phyloP scores from a whole-genome alignment of 2,113 vertebrate species.

The Corythoichthys haematopterus region DNA sequence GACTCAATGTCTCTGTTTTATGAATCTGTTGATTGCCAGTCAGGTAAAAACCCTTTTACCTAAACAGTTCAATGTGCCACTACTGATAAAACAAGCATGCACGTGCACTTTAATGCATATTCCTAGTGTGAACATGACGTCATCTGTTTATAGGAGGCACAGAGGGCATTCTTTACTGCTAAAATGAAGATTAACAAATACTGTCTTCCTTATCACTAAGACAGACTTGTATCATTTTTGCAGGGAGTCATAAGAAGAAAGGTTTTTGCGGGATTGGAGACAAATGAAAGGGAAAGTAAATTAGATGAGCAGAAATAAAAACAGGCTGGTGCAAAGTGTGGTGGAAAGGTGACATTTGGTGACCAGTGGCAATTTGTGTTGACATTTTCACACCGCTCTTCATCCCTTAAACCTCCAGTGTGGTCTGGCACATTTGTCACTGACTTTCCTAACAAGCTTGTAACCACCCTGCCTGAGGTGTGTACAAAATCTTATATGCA shows the following conservation, averaged over 20 bases:
- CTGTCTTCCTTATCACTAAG: neutral
- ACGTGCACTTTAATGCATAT: too few species aligned
- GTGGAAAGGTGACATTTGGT: slow-evolving; percentile 62
- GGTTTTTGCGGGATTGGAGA: slow-evolving; percentile 4
- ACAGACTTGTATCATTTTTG: too few species aligned
- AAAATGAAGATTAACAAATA: too few species aligned
- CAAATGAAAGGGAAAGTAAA: slow-evolving; percentile 6
- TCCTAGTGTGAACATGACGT: neutral
- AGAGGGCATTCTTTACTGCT: neutral
- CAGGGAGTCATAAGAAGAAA: neutral
- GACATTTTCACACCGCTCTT: slow-evolving; percentile 70
- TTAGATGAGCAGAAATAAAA: slow-evolving; percentile 25
- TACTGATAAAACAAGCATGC: slow-evolving; percentile 9
- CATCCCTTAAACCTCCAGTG: slow-evolving; percentile 58
- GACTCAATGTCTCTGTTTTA: slow-evolving; percentile 41
- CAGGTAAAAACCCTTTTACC: slow-evolving; percentile 43
- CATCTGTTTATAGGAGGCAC: neutral
- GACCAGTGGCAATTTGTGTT: slow-evolving; percentile 65
- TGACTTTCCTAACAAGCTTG: slow-evolving; percentile 60
- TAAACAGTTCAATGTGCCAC: slow-evolving; percentile 30
- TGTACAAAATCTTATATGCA: slow-evolving; percentile 8
- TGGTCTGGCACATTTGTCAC: slow-evolving; percentile 56
- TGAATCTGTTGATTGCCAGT: slow-evolving; percentile 51
- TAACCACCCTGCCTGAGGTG: slow-evolving; percentile 32
- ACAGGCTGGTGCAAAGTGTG: slow-evolving; percentile 16